phyloP scores from a whole-genome alignment of 2,888 invertebrate genomes.

The Acrocyrtus sp. region DNA sequence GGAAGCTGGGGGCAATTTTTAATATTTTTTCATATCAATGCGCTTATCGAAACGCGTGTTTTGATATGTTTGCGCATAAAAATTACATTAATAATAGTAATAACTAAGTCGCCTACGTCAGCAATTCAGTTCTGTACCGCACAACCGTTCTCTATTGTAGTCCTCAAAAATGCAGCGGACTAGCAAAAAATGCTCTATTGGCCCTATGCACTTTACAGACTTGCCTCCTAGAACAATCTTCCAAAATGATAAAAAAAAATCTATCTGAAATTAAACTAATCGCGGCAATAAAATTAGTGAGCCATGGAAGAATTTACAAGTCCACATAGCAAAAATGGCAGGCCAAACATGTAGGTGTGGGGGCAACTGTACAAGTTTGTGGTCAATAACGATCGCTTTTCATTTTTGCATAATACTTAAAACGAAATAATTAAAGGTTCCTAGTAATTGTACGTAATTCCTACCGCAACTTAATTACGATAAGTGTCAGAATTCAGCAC shows the following conservation, averaged over 20 bases:
- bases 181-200: no score
- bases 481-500: neutral
- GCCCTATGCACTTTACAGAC: no score
- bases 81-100: no score
- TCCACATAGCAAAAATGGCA: neutral
- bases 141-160: no score
- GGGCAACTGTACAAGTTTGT: neutral
- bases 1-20: no score
- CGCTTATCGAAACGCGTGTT: no score
- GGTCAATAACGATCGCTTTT: neutral
- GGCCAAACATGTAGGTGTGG: neutral
- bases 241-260: slow-evolving; percentile 41
- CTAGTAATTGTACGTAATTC: neutral
- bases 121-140: no score
- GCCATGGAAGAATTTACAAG: slow-evolving; percentile 40
- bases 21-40: no score
- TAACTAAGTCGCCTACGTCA: no score
- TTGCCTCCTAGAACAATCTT: slow-evolving; percentile 21
- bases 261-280: slow-evolving; percentile 42
- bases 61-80: no score
- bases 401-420: neutral
- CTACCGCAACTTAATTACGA: neutral
- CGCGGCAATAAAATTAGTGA: slow-evolving; percentile 48
- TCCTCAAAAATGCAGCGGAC: no score
- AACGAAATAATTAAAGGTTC: neutral